These are phyloP conservation scores for Patella caerulea DNA, from an alignment of 2,888 invertebrate species.

Conservation along the genomic window DNA sequence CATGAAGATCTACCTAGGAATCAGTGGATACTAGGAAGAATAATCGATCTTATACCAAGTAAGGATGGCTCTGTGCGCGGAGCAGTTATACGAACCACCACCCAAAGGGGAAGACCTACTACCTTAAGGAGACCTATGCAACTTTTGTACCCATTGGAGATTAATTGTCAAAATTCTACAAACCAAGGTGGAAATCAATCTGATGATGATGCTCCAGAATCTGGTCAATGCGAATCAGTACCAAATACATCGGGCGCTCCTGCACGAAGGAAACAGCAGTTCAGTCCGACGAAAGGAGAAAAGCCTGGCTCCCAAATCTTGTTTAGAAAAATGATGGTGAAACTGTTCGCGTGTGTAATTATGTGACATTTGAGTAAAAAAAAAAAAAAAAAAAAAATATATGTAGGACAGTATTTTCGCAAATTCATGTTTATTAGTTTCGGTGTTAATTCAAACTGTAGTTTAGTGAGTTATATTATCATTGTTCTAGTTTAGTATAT, in stretches of 20 bases:
- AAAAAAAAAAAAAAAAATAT: no score
- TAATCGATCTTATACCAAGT: neutral
- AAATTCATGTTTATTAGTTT: no score
- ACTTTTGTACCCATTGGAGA: neutral
- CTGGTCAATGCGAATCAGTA: neutral
- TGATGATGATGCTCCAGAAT: neutral
- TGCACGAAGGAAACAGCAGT: neutral
- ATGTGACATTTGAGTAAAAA: no score
- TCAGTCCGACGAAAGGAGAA: neutral
- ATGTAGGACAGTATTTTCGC: no score
- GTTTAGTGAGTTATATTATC: no score
- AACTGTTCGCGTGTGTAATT: no score
- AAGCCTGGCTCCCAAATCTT: neutral
- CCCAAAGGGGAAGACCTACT: neutral
- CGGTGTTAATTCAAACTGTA: no score
- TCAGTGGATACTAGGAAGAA: neutral
- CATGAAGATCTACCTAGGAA: neutral
- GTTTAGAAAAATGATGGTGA: neutral
- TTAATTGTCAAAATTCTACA: no score
- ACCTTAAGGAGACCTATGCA: neutral
- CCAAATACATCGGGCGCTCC: neutral
- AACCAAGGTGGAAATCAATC: neutral
- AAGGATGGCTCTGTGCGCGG: neutral
- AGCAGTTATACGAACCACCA: neutral
- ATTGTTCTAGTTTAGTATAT: no score